Base-by-base conservation (phyloP, 2,888 invertebrate genomes). In the Phlogophora meticulosa region DNA sequence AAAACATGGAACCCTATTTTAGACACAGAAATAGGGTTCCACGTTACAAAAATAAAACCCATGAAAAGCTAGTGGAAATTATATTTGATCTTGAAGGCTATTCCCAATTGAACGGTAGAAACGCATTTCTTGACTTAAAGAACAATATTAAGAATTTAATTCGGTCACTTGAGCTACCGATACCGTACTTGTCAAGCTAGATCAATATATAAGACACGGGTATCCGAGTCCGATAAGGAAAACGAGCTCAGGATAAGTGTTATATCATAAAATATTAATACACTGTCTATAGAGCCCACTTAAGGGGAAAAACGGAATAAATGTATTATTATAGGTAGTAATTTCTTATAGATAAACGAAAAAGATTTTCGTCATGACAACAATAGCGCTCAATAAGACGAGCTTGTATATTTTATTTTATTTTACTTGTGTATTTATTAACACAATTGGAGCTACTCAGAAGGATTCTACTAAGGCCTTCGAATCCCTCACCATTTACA, bases 251-350 rank as follows among this genome's bases (percentile, higher is more conserved):
- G 64, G 65, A 78, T 76, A 80, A 71, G 63, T 64, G 53, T 69
- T 57, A 64, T 59, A 55, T 71, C 68, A 76, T 80, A 72, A 73
- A 80, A 78, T 71, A 80, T 80, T 80, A 80, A 81, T 80, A 80
- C 55, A 38, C 46, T 36, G 24, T 58, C 65, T 53, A 74, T 66
- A 58, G 74, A 65, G 65, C 67, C 52, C 40, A 80, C 55, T 62
- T 77, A 74, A 56, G 46, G 55, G 68, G 74, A 66, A 79, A 76
- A 62, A 56, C 32, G 9, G 17, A 46, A 72, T 76, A 79, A 72
- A 64, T 62, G 69, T 69, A 72, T 28, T 69, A 72, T 28, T 46
- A 72, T n/a, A 43, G 58, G 17, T 22, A 62, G 43, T 72, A 66
- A 68, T 53, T 64, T 66, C 53, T 53, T 58, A 66, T 24, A 59